Conservation (phyloP, 2,888 invertebrate species). For the Drosophila mercatorum region DNA sequence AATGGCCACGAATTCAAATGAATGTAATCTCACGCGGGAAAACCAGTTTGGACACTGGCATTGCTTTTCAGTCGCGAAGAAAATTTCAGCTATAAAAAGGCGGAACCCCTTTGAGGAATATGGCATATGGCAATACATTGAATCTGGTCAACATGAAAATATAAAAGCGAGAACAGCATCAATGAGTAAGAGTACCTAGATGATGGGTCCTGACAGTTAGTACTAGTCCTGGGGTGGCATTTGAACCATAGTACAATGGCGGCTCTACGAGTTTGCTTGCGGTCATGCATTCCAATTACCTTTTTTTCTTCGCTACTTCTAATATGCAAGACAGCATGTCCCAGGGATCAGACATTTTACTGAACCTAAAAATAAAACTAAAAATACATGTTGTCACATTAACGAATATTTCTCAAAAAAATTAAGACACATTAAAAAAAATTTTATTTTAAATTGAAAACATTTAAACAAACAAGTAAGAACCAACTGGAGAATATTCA, state of each 20-base stretch:
- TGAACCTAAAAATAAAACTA: slow-evolving; percentile 37
- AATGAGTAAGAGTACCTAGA: slow-evolving; percentile 3
- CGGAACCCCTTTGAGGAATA: slow-evolving; percentile 61
- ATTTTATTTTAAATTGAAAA: background rate
- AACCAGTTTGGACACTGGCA: slow-evolving; percentile 81
- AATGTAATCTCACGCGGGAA: slow-evolving; percentile 51
- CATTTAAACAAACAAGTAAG: too few species aligned
- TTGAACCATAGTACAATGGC: slow-evolving; percentile 60
- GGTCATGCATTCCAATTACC: slow-evolving; percentile 77
- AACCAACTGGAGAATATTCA: too few species aligned
- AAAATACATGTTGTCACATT: slow-evolving; percentile 66
- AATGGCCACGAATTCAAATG: slow-evolving; percentile 65
- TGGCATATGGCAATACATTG: slow-evolving; percentile 73
- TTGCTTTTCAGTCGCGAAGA: slow-evolving; percentile 71
- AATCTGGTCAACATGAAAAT: slow-evolving; percentile 71
- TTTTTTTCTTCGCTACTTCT: slow-evolving; percentile 49
- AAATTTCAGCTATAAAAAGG: slow-evolving; percentile 63
- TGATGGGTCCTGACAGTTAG: slow-evolving; percentile 50
- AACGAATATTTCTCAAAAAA: slow-evolving; percentile 76
- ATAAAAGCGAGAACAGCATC: slow-evolving; percentile 42
- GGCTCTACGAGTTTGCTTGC: slow-evolving; percentile 69
- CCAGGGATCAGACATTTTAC: slow-evolving; percentile 75
- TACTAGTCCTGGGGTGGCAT: slow-evolving; percentile 52
- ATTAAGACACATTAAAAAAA: slow-evolving; percentile 19
- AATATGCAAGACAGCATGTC: slow-evolving; percentile 8